These are phyloP conservation scores for Anthophora plumipes DNA, from an alignment of 2,888 invertebrate species.

Conservation along the genomic window DNA sequence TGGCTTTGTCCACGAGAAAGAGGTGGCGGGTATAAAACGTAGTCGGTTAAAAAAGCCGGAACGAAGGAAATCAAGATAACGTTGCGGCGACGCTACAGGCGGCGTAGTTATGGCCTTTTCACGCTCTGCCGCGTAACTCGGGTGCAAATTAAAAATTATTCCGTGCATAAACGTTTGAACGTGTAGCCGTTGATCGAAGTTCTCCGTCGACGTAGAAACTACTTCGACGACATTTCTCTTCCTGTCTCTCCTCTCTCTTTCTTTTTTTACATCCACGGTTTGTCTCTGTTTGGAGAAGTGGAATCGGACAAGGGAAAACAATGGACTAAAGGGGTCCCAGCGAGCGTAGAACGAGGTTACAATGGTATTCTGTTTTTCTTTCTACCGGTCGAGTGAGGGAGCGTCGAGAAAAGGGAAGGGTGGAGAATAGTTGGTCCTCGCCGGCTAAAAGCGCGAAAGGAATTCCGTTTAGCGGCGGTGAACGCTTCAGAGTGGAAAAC, in stretches of 20 bases:
- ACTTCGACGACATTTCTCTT: not conserved
- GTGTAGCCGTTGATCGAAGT: slow-evolving; percentile 2
- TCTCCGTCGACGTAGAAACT: not conserved
- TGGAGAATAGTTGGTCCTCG: not conserved
- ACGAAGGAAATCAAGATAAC: slow-evolving; percentile 54
- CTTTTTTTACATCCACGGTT: too few relatives aligned
- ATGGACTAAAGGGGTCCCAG: slow-evolving; percentile 8
- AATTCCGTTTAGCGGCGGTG: slow-evolving; percentile 1
- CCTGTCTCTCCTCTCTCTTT: not conserved
- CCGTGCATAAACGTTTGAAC: slow-evolving; percentile 26
- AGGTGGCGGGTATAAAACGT: slow-evolving; percentile 21
- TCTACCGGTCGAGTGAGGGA: not conserved
- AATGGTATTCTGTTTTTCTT: slow-evolving; percentile 26
- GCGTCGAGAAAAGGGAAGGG: not conserved
- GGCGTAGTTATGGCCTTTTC: slow-evolving; percentile 8
- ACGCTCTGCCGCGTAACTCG: not conserved
- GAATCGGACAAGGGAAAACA: slow-evolving; percentile 22
- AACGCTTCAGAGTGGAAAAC: not conserved
- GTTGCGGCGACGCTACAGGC: not conserved
- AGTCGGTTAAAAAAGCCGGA: slow-evolving; percentile 40
- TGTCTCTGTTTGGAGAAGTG: not conserved
- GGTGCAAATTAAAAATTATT: slow-evolving; percentile 64
- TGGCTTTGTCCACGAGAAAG: slow-evolving; percentile 31
- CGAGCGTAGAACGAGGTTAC: slow-evolving; percentile 6
- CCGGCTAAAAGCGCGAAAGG: not conserved